Conservation (phyloP, 2,888 invertebrate genomes). For the Anthoptus insignis region DNA sequence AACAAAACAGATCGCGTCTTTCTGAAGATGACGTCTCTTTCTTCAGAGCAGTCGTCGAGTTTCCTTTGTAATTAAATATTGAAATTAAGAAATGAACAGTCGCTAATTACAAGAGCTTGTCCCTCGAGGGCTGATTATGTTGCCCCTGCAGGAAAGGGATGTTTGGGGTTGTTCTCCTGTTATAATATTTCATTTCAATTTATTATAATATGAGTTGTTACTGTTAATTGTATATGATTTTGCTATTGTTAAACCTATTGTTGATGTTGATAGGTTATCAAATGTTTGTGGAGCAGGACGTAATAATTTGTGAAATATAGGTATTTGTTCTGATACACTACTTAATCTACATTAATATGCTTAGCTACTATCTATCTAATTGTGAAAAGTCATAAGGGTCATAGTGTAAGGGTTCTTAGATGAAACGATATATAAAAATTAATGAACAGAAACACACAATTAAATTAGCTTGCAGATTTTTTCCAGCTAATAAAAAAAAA, state of each 20-base stretch:
- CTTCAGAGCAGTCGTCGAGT: slow-evolving; percentile 81
- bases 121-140: slow-evolving; percentile 85
- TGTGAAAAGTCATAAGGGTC: too few relatives aligned
- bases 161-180: slow-evolving; percentile 67
- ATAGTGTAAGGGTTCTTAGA: too few relatives aligned
- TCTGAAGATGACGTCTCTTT: slow-evolving; percentile 85
- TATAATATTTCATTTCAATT: slow-evolving; percentile 77
- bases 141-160: slow-evolving; percentile 82
- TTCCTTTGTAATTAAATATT: slow-evolving; percentile 88
- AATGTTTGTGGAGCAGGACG: too few relatives aligned
- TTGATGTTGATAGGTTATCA: background rate
- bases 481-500: too few relatives aligned
- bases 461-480: too few relatives aligned
- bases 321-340: too few relatives aligned
- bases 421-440: too few relatives aligned
- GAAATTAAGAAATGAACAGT: slow-evolving; percentile 88
- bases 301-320: too few relatives aligned
- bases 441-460: too few relatives aligned
- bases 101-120: slow-evolving; percentile 87
- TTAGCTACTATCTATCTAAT: too few relatives aligned
- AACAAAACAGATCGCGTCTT: slow-evolving; percentile 79
- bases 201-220: slow-evolving; percentile 21
- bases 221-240: slow-evolving; percentile 10
- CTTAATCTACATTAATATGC: too few relatives aligned
- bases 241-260: background rate